Evolutionary conservation across 1,140 invertebrate genomes (phyloP).

Genomic region (Zaprionus kolodkinae): DNA sequence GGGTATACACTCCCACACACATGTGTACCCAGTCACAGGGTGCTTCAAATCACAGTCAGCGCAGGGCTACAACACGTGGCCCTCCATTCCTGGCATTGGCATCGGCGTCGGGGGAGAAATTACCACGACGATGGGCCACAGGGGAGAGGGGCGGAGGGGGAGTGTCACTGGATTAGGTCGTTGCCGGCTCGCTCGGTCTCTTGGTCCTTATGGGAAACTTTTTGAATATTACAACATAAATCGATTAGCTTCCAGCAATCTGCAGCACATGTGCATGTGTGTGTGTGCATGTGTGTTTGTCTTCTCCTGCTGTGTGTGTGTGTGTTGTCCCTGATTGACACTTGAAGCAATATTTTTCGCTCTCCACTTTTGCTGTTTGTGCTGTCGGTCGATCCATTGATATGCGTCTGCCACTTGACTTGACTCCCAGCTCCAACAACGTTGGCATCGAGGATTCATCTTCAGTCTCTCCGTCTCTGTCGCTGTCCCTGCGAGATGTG

Average conservation of each 20-base stretch:
- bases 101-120: conserved; percentile 58
- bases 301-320: conserved; percentile 35
- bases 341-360: conserved; percentile 77
- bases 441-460: conserved; percentile 26
- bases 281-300: conserved; percentile 13
- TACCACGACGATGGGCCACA: conserved; percentile 65
- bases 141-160: conserved; percentile 42
- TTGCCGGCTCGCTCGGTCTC: conserved; percentile 29
- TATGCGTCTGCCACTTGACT: conserved; percentile 68
- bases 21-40: conserved; percentile 59
- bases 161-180: conserved; percentile 76
- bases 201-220: conserved; percentile 74
- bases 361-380: conserved; percentile 69
- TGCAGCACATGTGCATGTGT: conserved; percentile 37
- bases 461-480: conserved; percentile 1
- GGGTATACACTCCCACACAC: conserved; percentile 40
- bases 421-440: conserved; percentile 24
- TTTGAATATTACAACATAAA: conserved; percentile 83
- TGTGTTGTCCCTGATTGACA: conserved; percentile 76
- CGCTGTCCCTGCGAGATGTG: not conserved
- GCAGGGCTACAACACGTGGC: conserved; percentile 44
- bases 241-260: conserved; percentile 79
- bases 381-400: conserved; percentile 62
- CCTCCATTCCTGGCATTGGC: conserved; percentile 1
- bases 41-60: conserved; percentile 43